Evolutionary conservation across 2,888 invertebrate species (phyloP).

Genomic region (Cheilosia scutellata): DNA sequence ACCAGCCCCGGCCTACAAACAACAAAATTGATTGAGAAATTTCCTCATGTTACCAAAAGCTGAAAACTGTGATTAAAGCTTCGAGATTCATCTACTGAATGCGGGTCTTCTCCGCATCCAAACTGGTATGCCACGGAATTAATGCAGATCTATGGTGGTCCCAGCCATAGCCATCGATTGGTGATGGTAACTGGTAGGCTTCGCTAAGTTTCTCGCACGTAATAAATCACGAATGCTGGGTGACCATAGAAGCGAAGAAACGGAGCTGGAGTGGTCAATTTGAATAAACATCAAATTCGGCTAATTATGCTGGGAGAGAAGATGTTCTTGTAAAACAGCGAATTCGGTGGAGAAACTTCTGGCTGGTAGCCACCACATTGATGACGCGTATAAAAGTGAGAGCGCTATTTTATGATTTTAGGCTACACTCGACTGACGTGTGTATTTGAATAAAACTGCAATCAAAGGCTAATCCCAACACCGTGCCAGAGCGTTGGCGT

Average conservation of each 20-base stretch:
- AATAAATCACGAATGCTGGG: constrained; percentile 46
- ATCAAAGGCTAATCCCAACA: background rate
- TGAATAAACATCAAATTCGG: constrained; percentile 60
- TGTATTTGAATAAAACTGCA: constrained; percentile 18
- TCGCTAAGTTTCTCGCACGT: constrained; percentile 54
- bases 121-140: constrained; percentile 46
- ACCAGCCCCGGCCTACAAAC: constrained; percentile 20
- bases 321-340: constrained; percentile 19
- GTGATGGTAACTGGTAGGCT: constrained; percentile 39
- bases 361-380: background rate
- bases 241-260: background rate
- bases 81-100: constrained; percentile 6
- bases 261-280: constrained; percentile 17
- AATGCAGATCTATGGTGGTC: constrained; percentile 62
- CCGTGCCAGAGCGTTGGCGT: constrained; percentile 54
- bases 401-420: constrained; percentile 16
- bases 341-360: constrained; percentile 17
- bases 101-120: constrained; percentile 34
- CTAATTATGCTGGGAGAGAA: constrained; percentile 48
- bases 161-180: constrained; percentile 26
- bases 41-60: constrained; percentile 8
- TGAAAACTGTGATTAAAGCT: constrained; percentile 1
- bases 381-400: constrained; percentile 35
- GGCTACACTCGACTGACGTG: background rate
- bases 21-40: constrained; percentile 48